Base-by-base conservation (phyloP, 2,797 vertebrate genomes). In the Aldrovandia affinis region DNA sequence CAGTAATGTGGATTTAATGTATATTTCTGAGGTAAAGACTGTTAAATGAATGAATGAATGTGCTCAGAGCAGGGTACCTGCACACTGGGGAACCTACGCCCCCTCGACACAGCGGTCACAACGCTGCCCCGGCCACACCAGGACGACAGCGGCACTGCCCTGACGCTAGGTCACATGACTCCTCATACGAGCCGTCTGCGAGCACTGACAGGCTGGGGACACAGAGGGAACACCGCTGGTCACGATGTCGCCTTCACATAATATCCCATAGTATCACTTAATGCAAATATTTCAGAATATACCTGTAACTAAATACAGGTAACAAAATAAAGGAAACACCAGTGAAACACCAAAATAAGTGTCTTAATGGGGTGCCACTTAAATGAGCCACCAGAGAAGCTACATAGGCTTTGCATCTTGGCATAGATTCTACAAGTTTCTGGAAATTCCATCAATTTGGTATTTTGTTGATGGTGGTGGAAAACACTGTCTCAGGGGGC, bases 111-210 rank as follows among this genome's bases (percentile, higher is more conserved):
- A 98, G 18, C 90, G 94, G 91, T 98, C 94, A 83, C 97, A 98
- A 77, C 9, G 88, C 85, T 80, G 94, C 15, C 97, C 97, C 0
- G 90, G n/a, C 90, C 82, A 97, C 59, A 0, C 96, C 96, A 0
- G 86, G 92, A 6, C 87, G 92, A 90, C 97, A 98, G 20, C 91
- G 83, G 30, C 97, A 98, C 89, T 97, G 96, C 36, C 97, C 97
- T 0, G 93, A 94, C 12, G 84, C 4, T 0, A 90, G 89, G 88
- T 95, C 92, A 87, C 97, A 98, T 0, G 22, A 50, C 1, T n/a
- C 33, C 0, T 93, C 92, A 68, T 93, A 94, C 6, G 97, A 96
- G 82, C 97, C 96, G 0, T 91, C 87, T 42, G 82, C 0, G 95
- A 96, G 87, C 98, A 98, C 86, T 88, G 91, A 86, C 97, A 99